Base-by-base conservation (phyloP, 1,140 invertebrate species). In the Trachymyrmex septentrionalis region DNA sequence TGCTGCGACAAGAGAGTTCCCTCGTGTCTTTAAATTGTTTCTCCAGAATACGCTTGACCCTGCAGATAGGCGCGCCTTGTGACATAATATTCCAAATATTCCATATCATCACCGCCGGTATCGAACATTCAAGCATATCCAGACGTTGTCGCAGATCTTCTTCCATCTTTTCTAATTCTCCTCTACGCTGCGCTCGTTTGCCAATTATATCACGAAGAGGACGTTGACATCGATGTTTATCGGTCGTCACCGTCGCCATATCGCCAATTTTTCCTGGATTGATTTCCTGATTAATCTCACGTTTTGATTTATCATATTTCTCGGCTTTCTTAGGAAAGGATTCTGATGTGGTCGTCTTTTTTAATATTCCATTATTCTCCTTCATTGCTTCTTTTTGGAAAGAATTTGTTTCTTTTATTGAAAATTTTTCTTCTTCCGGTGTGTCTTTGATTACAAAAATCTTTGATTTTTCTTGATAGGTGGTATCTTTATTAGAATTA, bases 61-160 rank as follows among this genome's bases (percentile, higher is more conserved):
- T 71, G 19, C 87, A 76, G 38, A 82, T 34, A 44, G 80, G 50
- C 55, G 38, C 6, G 44, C 76, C 57, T 78, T 87, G 84, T 0
- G 89, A 38, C 87, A 88, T 93, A n/a, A n/a, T n/a, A n/a, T 63
- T 92, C 92, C 93, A 95, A 44, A 97, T 95, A 86, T 97, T 96
- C 95, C 95, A 97, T 27, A 96, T 95, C 78, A 97, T 95, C 55
- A 97, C 91, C 0, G 96, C 96, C 0, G 97, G 97, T 81, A 97
- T 95, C 0, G 96, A 96, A 69, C 95, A 96, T 86, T 97, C 96
- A 59, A 97, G 92, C 76, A 96, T 95, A 76, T 97, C 95, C 30
- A 97, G 85, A 57, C 97, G 95, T 24, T 96, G 94, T 57, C 95
- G 95, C 24, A 97, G 92, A 86, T 97, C 96, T 44, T 95, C 96